Evolutionary conservation across 2,888 invertebrate genomes (phyloP).

Genomic region (Nomada goodeniana): DNA sequence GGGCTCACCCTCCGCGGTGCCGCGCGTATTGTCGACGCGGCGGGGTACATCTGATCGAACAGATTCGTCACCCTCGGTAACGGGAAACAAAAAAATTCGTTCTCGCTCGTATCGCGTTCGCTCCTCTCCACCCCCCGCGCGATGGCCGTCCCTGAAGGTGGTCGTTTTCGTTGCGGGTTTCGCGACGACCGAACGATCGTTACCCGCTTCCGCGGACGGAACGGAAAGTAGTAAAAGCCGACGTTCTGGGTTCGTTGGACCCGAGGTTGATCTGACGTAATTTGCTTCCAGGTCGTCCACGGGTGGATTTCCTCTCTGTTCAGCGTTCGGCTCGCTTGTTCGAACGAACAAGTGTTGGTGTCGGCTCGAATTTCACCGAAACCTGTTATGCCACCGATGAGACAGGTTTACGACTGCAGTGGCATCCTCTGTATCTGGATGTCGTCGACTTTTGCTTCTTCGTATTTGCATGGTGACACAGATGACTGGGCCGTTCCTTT

Average conservation of each 20-base stretch:
- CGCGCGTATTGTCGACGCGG: not conserved
- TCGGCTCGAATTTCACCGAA: constrained; percentile 72
- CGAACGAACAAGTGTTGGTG: constrained; percentile 36
- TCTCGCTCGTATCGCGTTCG: too few species aligned
- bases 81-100: too few species aligned
- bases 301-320: constrained; percentile 72
- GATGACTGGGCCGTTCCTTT: constrained; percentile 22
- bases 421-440: constrained; percentile 63
- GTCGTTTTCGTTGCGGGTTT: not conserved
- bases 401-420: constrained; percentile 71
- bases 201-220: constrained; percentile 37
- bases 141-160: not conserved
- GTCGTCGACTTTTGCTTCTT: constrained; percentile 65
- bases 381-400: constrained; percentile 71
- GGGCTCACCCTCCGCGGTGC: not conserved
- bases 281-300: constrained; percentile 73
- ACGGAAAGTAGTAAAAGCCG: constrained; percentile 67
- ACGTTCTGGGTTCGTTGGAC: constrained; percentile 70
- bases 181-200: not conserved
- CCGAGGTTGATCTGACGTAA: constrained; percentile 72
- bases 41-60: too few species aligned
- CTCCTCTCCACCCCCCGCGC: fast-evolving
- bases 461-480: constrained; percentile 67
- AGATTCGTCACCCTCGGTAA: too few species aligned
- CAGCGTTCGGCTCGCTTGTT: constrained; percentile 40